phyloP scores from a whole-genome alignment of 2,797 vertebrate genomes.

The Cygnus olor region DNA sequence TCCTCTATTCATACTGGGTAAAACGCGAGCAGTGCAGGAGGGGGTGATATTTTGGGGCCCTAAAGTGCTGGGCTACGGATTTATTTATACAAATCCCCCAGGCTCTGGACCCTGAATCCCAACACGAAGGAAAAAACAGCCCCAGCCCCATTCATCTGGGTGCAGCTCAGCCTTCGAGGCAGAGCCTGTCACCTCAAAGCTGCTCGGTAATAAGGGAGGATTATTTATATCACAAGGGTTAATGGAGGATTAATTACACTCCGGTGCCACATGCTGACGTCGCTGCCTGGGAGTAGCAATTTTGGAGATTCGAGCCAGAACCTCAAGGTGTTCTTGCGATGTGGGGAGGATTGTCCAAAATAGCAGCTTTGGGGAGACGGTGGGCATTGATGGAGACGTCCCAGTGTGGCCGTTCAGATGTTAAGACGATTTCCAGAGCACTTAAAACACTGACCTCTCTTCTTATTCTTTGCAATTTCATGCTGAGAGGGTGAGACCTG shows the following conservation, averaged over 20 bases:
- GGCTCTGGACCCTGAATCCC: not conserved
- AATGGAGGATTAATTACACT: constrained; percentile 47
- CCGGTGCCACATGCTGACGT: constrained; percentile 4
- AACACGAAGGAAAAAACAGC: not conserved
- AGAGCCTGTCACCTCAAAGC: not conserved
- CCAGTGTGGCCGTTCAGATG: not conserved
- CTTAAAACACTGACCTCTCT: not conserved
- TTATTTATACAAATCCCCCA: constrained; percentile 19
- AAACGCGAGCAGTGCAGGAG: not conserved
- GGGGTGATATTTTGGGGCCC: not conserved
- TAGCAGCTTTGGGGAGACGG: constrained; percentile 8
- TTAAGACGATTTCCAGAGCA: not conserved
- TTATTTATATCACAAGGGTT: constrained; percentile 49
- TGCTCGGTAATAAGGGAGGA: not conserved
- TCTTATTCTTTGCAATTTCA: not conserved
- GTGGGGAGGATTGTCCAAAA: constrained; percentile 5
- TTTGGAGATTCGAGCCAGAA: constrained; percentile 32
- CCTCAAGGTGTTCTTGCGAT: constrained; percentile 43
- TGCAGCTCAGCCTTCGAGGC: not conserved
- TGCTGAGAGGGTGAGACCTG: not conserved
- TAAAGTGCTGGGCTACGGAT: not conserved
- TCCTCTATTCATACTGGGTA: not conserved
- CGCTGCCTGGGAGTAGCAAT: not conserved
- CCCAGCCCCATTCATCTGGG: not conserved
- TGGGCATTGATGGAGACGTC: not conserved